Percentiles rank a stretch among this genome's conserved stretches.
phyloP scores from a whole-genome alignment of 2,113 vertebrate genomes.

The Lepus americanus region DNA sequence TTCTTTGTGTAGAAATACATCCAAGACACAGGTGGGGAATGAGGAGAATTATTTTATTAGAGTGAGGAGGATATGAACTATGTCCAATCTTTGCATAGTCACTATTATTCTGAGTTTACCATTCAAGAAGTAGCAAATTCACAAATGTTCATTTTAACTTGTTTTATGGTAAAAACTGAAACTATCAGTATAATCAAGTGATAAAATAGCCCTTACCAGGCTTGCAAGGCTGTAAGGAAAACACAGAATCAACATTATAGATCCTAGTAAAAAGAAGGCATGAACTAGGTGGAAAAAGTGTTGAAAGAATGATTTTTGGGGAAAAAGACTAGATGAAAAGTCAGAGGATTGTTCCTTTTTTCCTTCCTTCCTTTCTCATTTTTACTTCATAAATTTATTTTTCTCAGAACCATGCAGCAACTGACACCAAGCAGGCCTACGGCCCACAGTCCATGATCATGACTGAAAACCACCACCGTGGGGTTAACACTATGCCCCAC shows the following conservation, averaged over 20 bases:
- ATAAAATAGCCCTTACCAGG: neutral
- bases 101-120: neutral
- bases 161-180: neutral
- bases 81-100: neutral
- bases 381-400: too few relatives aligned
- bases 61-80: neutral
- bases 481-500: too few relatives aligned
- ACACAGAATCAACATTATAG: neutral
- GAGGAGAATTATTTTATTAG: neutral
- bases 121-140: neutral
- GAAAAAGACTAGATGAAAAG: too few relatives aligned
- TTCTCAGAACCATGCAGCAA: too few relatives aligned
- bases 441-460: too few relatives aligned
- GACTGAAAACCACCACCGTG: too few relatives aligned
- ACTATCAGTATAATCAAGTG: too few relatives aligned
- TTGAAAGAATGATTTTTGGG: neutral
- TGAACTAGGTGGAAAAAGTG: neutral
- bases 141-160: conserved; percentile 9
- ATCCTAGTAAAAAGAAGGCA: neutral
- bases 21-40: neutral
- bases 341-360: too few relatives aligned
- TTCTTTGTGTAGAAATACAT: neutral
- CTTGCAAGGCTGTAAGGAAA: neutral
- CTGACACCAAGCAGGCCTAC: too few relatives aligned
- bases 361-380: too few relatives aligned